These are phyloP conservation scores for Sebastolobus altivelis DNA, from an alignment of 2,797 vertebrate genomes.

Conservation along the genomic window DNA sequence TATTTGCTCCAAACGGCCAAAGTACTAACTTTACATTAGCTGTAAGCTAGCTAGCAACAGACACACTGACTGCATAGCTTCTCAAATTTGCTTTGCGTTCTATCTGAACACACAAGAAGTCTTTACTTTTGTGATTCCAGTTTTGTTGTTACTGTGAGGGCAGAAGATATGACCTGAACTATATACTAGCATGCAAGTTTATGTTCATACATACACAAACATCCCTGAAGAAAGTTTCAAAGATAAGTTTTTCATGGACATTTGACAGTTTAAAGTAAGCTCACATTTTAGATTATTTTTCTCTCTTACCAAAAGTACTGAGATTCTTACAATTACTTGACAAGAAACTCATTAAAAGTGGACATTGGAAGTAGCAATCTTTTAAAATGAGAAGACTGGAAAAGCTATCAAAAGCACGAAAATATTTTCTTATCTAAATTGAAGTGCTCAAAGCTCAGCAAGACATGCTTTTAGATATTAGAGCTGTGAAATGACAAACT, in stretches of 20 bases:
- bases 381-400: constrained; percentile 40
- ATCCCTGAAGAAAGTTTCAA: constrained; percentile 16
- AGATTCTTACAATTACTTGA: constrained; percentile 37
- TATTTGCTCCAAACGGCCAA: too few relatives aligned
- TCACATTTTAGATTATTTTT: constrained; percentile 21
- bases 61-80: too few relatives aligned
- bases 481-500: constrained; percentile 59
- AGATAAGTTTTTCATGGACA: constrained; percentile 29
- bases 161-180: not conserved
- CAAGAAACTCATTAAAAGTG: constrained; percentile 65
- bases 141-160: not conserved
- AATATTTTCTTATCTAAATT: constrained; percentile 75
- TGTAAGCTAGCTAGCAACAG: too few relatives aligned
- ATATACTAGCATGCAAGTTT: not conserved
- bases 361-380: constrained; percentile 40
- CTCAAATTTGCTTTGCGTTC: not conserved
- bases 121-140: not conserved
- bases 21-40: too few relatives aligned
- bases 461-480: constrained; percentile 57
- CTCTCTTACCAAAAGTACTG: constrained; percentile 19
- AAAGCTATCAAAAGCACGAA: constrained; percentile 54
- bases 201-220: not conserved
- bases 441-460: constrained; percentile 58
- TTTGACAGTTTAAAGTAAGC: constrained; percentile 19
- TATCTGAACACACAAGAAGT: not conserved